Base-by-base conservation (phyloP, 1,140 invertebrate species). In the Anthonomus grandis region DNA sequence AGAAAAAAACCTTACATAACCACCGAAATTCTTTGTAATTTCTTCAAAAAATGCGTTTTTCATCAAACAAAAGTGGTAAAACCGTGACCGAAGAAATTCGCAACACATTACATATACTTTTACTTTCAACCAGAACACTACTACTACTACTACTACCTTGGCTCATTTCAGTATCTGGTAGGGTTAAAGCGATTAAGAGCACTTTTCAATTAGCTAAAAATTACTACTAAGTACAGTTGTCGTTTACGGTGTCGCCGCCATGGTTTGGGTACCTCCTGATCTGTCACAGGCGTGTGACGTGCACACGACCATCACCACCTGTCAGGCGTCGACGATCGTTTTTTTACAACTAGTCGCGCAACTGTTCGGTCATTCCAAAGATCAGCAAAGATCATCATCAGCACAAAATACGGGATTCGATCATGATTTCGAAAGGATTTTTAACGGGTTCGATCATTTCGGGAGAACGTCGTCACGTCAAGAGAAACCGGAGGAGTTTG, bases 181-280 rank as follows among this genome's bases (percentile, higher is more conserved):
- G 44, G 53, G 53, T 47, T 46, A 45, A 27, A 42, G 5, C n/a
- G n/a, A 31, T 8, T n/a, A n/a, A 31, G 6, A 34, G 17, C 9
- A n/a, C 44, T 6, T 47, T 9, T 21, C 17, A 10, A 6, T 36
- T 21, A 47, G 17, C 23, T 10, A n/a, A 34, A 9, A 24, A 41
- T n/a, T 2, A 50, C 45, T 50, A 15, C 13, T 17, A 19, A 50
- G 45, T 25, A 47, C 42, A 12, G 18, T 22, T 45, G 12, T 53
- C 25, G 44, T 12, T 22, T 13, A 31, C 12, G 21, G 50, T 22
- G 41, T 23, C 15, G 41, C 4, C 15, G 39, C 24, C n/a, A 80
- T 80, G 78, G 78, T 76, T 55, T 85, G 80, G 80, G 64, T 75
- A 9, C 81, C 83, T 5, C 76, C 74, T n/a, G 75, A 84, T 59